Evolutionary conservation across 1,140 invertebrate genomes (phyloP).

Genomic region (Atta cephalotes): DNA sequence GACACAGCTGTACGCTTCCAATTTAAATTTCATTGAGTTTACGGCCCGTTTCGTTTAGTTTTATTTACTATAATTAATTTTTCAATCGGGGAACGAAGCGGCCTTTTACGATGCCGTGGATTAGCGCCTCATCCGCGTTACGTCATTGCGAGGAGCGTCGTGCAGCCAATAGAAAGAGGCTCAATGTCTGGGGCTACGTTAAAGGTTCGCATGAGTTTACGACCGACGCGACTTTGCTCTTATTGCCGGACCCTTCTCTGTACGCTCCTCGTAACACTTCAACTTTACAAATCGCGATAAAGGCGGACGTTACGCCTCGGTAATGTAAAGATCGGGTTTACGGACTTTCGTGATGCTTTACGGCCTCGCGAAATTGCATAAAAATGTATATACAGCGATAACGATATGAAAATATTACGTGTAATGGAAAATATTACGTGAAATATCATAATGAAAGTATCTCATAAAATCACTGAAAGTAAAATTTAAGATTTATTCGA

Average conservation of each 20-base stretch:
- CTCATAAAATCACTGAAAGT: slow-evolving; percentile 16
- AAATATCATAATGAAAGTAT: slow-evolving; percentile 17
- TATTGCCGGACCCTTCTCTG: slow-evolving; percentile 73
- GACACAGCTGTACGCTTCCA: slow-evolving; percentile 63
- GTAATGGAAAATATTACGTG: slow-evolving; percentile 62
- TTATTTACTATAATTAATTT: slow-evolving; percentile 77
- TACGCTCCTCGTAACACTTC: slow-evolving; percentile 74
- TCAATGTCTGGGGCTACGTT: slow-evolving; percentile 51
- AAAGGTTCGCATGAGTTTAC: slow-evolving; percentile 73
- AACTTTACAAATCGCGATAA: slow-evolving; percentile 76
- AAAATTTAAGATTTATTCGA: neutral
- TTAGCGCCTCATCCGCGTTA: slow-evolving; percentile 71
- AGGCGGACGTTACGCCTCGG: slow-evolving; percentile 73
- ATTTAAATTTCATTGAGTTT: slow-evolving; percentile 77
- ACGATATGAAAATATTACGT: slow-evolving; percentile 72
- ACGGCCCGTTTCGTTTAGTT: slow-evolving; percentile 71
- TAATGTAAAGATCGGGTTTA: slow-evolving; percentile 73
- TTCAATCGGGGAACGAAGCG: slow-evolving; percentile 74
- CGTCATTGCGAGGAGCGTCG: slow-evolving; percentile 67
- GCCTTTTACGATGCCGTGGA: slow-evolving; percentile 74
- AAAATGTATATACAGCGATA: slow-evolving; percentile 33
- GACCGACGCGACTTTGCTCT: slow-evolving; percentile 69
- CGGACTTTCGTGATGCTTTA: slow-evolving; percentile 71
- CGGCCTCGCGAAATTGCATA: slow-evolving; percentile 60
- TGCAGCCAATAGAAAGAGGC: slow-evolving; percentile 63